A percentile compares a stretch with the other conserved stretches of the same genome.
phyloP scores from a whole-genome alignment of 2,113 vertebrate genomes.

The Caretta caretta region DNA sequence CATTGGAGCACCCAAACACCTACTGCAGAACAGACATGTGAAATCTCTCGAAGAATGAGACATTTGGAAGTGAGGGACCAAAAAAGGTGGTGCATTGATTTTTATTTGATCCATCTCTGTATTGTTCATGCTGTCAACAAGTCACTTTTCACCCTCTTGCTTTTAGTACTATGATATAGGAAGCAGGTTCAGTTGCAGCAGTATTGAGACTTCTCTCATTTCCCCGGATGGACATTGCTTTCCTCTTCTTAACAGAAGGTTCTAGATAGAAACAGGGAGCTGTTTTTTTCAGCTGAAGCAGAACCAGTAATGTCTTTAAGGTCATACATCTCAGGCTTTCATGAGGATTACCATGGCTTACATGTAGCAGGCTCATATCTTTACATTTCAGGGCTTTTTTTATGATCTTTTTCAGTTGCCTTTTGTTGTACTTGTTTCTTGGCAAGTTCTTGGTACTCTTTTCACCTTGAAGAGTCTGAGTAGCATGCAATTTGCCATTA shows the following conservation, averaged over 20 bases:
- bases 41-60: background rate
- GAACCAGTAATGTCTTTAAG: constrained; percentile 5
- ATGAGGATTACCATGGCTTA: background rate
- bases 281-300: constrained; percentile 32
- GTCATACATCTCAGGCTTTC: background rate
- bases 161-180: constrained; percentile 48
- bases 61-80: background rate
- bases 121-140: constrained; percentile 29
- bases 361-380: background rate
- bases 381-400: background rate
- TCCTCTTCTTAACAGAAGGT: background rate
- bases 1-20: background rate
- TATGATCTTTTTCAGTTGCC: background rate
- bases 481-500: background rate
- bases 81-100: constrained; percentile 3
- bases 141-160: constrained; percentile 3
- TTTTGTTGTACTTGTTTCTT: background rate
- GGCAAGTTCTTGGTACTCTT: background rate
- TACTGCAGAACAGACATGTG: background rate
- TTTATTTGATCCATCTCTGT: constrained; percentile 47
- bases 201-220: constrained; percentile 52
- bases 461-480: background rate
- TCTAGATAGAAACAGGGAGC: constrained; percentile 28
- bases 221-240: background rate
- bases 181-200: constrained; percentile 30